Evolutionary conservation across 1,140 invertebrate species (phyloP), one percentile per base, ranked within the genome.

Genomic region (Drosophila ananassae): DNA sequence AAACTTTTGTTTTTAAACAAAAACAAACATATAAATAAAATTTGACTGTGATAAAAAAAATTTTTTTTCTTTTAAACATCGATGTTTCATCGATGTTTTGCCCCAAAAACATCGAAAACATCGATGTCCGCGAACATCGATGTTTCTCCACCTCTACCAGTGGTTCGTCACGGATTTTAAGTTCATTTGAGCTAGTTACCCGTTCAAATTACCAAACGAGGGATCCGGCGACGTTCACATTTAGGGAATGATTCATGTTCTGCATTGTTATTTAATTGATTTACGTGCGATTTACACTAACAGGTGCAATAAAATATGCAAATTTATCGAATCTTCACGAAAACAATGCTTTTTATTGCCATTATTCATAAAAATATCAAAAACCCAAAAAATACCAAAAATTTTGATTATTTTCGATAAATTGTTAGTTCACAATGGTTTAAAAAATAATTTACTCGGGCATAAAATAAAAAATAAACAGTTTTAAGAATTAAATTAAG

Each of bases 121-220:
- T n/a, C n/a, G n/a, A n/a, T n/a, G n/a, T n/a, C n/a, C n/a, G n/a
- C n/a, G n/a, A n/a, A n/a, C n/a, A n/a, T n/a, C n/a, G n/a, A n/a
- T n/a, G n/a, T n/a, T n/a, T n/a, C n/a, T n/a, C n/a, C n/a, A n/a
- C n/a, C n/a, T n/a, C n/a, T n/a, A n/a, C 58, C 47, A 56, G 55
- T 73, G 56, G 80, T 83, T 83, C 69, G 32, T 37, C 39, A 61
- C 21, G 22, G 24, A 51, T 50, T 50, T 66, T 17, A 10, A 21
- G 63, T 62, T 67, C 63, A 68, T 47, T 47, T 64, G 59, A 68
- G 30, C 64, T 68, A 28, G 64, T 68, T 67, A 46, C 22, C 24
- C 48, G 47, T 53, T 25, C 22, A 44, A 51, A 53, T 64, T 68
- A 63, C 48, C 44, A 58, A 64, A 59, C 61, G 41, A 64, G 61